Evolutionary conservation across 1,140 invertebrate species (phyloP), one percentile per base, ranked within the genome.

Genomic region (Calycopis cecrops): DNA sequence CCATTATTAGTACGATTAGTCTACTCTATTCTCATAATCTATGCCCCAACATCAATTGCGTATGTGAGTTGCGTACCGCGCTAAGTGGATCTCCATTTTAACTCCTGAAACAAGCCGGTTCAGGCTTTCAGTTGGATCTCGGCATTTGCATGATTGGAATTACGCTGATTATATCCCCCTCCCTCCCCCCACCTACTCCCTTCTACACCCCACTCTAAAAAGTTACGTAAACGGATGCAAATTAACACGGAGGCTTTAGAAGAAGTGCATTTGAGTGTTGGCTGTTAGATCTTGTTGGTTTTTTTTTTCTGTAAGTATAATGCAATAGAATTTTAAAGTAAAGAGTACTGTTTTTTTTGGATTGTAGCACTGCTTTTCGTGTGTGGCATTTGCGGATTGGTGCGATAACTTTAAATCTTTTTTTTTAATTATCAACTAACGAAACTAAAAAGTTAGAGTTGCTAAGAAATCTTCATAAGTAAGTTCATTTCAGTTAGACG

Each of bases 81-180:
- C 77, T 84, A 84, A 84, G 78, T 86, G 80, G 79, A 84, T 85
- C 80, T 84, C 76, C 80, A 86, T 86, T 86, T 86, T 86, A 86
- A 86, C 83, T 86, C 79, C 80, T 86, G 80, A 84, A 86, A 84
- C 80, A 84, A 84, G 79, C 83, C 77, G 71, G 76, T 82, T 76
- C 79, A 82, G 78, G 83, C 83, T 86, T 85, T 86, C 83, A 86
- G 79, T 76, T 66, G 83, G 75, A 83, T 81, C 79, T 84, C 82
- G 76, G 62, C 78, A 86, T 86, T 86, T 86, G 83, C 83, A 86
- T 86, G 83, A 86, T 86, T 86, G 80, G 72, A 65, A 86, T 86
- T 86, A 86, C 83, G 77, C 78, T 86, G 83, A 84, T 86, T 86
- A 86, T 66, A 62, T 61, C 69, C 58, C 60, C 52, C 48, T 50